A percentile compares a stretch with the other conserved stretches of the same genome.
phyloP scores from a whole-genome alignment of 2,797 vertebrate genomes.

The Orestias chungarensis region DNA sequence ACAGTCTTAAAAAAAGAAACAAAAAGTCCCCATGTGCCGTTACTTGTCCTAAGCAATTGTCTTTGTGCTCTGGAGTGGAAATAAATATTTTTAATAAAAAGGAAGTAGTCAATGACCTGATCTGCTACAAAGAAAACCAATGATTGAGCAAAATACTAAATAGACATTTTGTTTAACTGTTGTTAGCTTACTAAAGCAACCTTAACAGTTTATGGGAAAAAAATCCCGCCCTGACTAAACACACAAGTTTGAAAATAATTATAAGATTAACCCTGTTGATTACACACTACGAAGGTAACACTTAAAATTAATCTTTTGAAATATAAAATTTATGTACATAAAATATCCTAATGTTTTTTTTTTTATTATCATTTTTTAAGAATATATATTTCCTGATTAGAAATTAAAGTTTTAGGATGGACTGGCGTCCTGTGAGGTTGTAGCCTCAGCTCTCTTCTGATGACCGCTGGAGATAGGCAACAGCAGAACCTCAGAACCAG shows the following conservation, averaged over 20 bases:
- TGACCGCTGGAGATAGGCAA: too few species aligned
- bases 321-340: background rate
- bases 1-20: background rate
- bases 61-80: background rate
- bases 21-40: background rate
- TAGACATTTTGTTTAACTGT: background rate
- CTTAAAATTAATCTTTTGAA: background rate
- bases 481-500: too few species aligned
- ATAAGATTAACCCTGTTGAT: background rate
- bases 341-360: too few species aligned
- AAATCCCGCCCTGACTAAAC: background rate
- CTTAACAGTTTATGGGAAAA: background rate
- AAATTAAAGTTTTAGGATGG: background rate
- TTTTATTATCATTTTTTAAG: background rate
- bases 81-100: background rate
- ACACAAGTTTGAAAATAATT: background rate
- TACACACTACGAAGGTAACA: background rate
- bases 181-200: background rate
- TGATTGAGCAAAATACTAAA: background rate
- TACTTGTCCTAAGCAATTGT: background rate
- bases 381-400: background rate
- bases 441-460: too few species aligned
- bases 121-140: background rate
- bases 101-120: background rate
- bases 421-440: too few species aligned